Percentiles rank a stretch among this genome's conserved stretches.
phyloP scores from a whole-genome alignment of 1,140 invertebrate genomes.

The Drosophila yakuba region DNA sequence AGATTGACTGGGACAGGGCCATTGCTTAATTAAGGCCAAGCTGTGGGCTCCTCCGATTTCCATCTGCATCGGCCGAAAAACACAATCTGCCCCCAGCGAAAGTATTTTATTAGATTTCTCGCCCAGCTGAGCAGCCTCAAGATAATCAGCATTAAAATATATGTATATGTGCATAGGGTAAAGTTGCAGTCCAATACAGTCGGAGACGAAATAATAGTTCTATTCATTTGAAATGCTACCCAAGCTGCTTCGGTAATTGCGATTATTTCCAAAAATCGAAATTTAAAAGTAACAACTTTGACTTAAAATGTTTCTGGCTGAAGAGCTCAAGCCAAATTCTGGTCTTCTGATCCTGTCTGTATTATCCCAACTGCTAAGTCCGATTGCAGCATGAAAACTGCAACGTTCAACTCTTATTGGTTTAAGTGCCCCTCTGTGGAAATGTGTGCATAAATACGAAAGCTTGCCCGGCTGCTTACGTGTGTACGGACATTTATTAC shows the following conservation, averaged over 20 bases:
- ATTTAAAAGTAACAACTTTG: too few species aligned
- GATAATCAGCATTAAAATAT: conserved; percentile 75
- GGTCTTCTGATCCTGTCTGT: not conserved
- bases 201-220: not conserved
- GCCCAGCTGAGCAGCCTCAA: conserved; percentile 44
- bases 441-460: conserved; percentile 57
- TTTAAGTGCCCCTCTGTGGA: conserved; percentile 33
- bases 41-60: conserved; percentile 42
- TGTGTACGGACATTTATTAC: conserved; percentile 73
- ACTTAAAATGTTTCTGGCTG: too few species aligned
- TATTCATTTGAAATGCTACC: not conserved
- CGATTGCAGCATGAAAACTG: conserved; percentile 39
- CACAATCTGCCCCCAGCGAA: conserved; percentile 68
- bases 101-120: conserved; percentile 73
- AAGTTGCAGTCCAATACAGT: conserved; percentile 24
- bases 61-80: conserved; percentile 45
- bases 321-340: not conserved
- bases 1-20: conserved; percentile 58
- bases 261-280: not conserved
- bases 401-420: conserved; percentile 65
- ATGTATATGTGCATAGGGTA: conserved; percentile 9
- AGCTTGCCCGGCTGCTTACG: conserved; percentile 60
- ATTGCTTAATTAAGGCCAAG: conserved; percentile 66
- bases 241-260: too few species aligned
- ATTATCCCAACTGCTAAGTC: not conserved